Evolutionary conservation across 2,113 vertebrate species (phyloP).

Genomic region (Plestiodon gilberti): DNA sequence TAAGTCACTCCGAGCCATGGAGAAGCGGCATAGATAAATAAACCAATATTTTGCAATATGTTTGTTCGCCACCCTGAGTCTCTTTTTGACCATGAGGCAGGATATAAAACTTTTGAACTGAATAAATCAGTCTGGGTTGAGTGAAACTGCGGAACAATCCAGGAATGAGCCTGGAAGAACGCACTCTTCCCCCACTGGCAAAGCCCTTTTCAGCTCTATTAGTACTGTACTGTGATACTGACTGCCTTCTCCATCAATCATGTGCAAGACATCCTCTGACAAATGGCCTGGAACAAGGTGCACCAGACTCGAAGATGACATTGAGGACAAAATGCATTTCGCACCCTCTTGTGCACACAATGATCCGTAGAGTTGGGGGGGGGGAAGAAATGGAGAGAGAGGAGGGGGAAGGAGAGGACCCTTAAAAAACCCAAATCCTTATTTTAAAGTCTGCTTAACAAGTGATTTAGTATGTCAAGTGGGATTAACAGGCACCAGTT

Average conservation of each 20-base stretch:
- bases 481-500: neutral
- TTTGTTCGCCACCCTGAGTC: no score
- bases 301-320: neutral
- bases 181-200: neutral
- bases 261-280: neutral
- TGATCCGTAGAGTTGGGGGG: neutral
- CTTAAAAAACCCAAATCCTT: neutral
- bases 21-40: no score
- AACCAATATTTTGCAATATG: no score
- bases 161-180: neutral
- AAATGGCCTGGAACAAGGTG: slow-evolving; percentile 11
- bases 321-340: neutral
- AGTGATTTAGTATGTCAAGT: neutral
- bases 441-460: neutral
- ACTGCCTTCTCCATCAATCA: neutral
- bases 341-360: neutral
- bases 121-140: no score
- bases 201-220: neutral
- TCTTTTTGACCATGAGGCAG: no score
- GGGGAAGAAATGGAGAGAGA: neutral
- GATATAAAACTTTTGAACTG: no score
- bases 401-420: no score
- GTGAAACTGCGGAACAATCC: neutral
- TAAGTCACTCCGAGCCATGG: no score
- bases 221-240: no score